phyloP scores from a whole-genome alignment of 2,797 vertebrate species.

The Harpagifer antarcticus region DNA sequence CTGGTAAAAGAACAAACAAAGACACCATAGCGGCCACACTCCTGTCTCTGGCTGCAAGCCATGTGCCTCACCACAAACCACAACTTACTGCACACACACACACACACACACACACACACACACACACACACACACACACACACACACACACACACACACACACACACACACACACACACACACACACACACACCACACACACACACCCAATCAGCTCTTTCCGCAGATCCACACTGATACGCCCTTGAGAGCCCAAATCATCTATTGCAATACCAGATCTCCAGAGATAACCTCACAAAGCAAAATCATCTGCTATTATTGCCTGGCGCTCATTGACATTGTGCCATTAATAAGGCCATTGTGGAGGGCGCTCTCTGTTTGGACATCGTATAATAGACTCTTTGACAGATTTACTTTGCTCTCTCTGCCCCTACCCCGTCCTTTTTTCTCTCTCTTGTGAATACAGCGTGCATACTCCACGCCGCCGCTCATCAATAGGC shows the following conservation, averaged over 20 bases:
- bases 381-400: constrained; percentile 86
- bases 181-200: too few species aligned
- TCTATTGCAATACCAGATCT: constrained; percentile 75
- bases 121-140: too few species aligned
- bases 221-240: constrained; percentile 71
- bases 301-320: constrained; percentile 85
- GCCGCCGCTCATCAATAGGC: constrained; percentile 79
- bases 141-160: too few species aligned
- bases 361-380: constrained; percentile 84
- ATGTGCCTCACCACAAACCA: constrained; percentile 75
- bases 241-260: constrained; percentile 69
- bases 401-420: constrained; percentile 86
- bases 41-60: constrained; percentile 79
- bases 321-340: constrained; percentile 84
- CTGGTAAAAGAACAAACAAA: constrained; percentile 83
- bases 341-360: constrained; percentile 88
- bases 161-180: too few species aligned
- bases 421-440: constrained; percentile 54
- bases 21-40: constrained; percentile 80
- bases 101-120: constrained; percentile 19
- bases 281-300: constrained; percentile 84
- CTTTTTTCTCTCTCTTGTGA: constrained; percentile 57
- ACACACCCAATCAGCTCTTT: constrained; percentile 59
- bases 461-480: constrained; percentile 79
- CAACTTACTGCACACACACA: constrained; percentile 54